Base-by-base conservation (phyloP, 2,113 vertebrate genomes). In the Aldabrachelys gigantea region DNA sequence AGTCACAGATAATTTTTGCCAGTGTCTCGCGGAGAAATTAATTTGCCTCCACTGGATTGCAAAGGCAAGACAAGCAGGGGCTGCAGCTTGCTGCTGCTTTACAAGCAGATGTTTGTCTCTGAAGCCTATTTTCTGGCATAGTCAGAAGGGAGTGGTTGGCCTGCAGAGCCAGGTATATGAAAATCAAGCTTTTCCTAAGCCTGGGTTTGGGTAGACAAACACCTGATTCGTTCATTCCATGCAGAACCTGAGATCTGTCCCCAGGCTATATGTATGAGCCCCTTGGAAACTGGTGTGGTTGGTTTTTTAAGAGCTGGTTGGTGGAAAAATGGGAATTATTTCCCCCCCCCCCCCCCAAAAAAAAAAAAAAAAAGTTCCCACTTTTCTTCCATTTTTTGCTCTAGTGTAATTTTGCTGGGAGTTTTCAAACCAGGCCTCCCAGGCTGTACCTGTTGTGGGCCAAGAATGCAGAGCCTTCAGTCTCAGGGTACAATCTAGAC, bases 51-150 rank as follows among this genome's bases (percentile, higher is more conserved):
- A 16, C 14, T 12, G 79, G 86, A 87, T 52, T 84, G 83, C 0
- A 0, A 53, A 31, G 94, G 96, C 91, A 0, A 88, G 94, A 65
- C 94, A 86, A 94, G 89, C 90, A 93, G 89, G 93, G 96, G 88
- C 86, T 90, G 79, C 92, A 81, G 80, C 86, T 89, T 91, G 0
- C 82, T 82, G 93, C 82, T 84, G 89, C 65, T 87, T 96, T 91
- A 85, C 62, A 84, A 89, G 91, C 4, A 24, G 79, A 56, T 93
- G 89, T 86, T 92, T 95, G 97, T 95, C 79, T 97, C 92, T 59
- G 69, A 93, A 98, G 97, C 96, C 95, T 97, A 96, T 97, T 97
- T 95, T 97, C 96, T 95, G 76, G 96, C 96, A 94, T 80, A 6
- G 69, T 89, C 89, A 89, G 95, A 53, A 95, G 96, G 97, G 97